Evolutionary conservation across 2,888 invertebrate species (phyloP), one percentile per base, ranked within the genome.

Genomic region (Amphipyra berbera): DNA sequence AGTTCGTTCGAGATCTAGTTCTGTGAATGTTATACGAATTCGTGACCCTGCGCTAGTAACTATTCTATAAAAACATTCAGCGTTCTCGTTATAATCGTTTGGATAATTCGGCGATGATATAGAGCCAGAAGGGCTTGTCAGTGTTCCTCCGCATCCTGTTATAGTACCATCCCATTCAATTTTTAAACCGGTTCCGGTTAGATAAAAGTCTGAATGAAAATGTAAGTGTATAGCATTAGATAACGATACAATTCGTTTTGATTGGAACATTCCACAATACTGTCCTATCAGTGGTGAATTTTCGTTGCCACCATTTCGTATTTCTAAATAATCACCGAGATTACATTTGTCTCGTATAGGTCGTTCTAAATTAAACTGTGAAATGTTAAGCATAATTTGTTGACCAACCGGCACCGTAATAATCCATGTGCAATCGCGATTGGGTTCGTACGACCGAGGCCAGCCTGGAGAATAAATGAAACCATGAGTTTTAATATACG

Each of bases 31-130:
- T 0, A 98, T 83, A 64, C 95, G 94, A 48, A 98, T 95, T n/a
- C 92, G 87, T 15, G 97, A 98, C 2, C 98, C 98, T 30, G 95
- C 92, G 67, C 96, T 96, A 0, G 97, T 96, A 2, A 95, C 94
- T 69, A 99, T 97, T 78, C 95, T 96, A 97, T 98, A 99, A 69
- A 96, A 96, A 86, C 99, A 99, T 85, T 97, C 96, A 0, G 97
- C 95, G 73, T 96, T 96, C 56, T 96, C 95, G 40, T 95, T 91
- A 86, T 98, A 98, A 0, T 95, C 90, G 73, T 96, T 95, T 0
- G 99, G 99, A 91, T 98, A 99, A 84, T 97, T 97, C 0, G 99
- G 98, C 0, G 98, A 98, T 8, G 96, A 95, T 74, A 99, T 96
- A 1, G 96, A 95, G 0, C 98, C 99, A 1, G 91, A 91, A 8